Evolutionary conservation across 2,113 vertebrate species (phyloP).

Genomic region (Leptodactylus fuscus): DNA sequence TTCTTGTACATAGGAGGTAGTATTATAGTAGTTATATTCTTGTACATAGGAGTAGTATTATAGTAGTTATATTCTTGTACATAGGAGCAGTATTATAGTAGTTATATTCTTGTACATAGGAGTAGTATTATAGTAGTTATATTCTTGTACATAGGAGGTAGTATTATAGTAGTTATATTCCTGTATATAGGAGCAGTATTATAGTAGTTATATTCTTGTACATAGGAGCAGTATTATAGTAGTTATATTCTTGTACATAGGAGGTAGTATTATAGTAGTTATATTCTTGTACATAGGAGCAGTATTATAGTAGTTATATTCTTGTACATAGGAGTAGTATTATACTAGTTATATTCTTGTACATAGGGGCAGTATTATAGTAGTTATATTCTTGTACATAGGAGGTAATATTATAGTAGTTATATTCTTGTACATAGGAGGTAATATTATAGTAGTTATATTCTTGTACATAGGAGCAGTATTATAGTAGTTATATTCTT

Average conservation of each 20-base stretch:
- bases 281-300: background rate
- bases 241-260: slow-evolving; percentile 1
- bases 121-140: background rate
- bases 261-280: background rate
- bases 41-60: background rate
- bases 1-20: background rate
- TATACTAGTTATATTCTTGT: slow-evolving; percentile 2
- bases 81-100: slow-evolving; percentile 7
- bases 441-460: no score
- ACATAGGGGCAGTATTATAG: no score
- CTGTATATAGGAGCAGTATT: background rate
- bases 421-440: no score
- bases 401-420: no score
- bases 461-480: no score
- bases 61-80: slow-evolving; percentile 3
- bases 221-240: background rate
- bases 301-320: slow-evolving; percentile 11
- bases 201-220: background rate
- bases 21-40: background rate
- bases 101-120: background rate
- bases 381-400: no score
- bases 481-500: background rate
- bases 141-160: background rate
- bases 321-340: background rate
- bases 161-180: slow-evolving; percentile 11